Evolutionary conservation across 2,113 vertebrate genomes (phyloP).

Genomic region (Apistogramma diplotaenia): DNA sequence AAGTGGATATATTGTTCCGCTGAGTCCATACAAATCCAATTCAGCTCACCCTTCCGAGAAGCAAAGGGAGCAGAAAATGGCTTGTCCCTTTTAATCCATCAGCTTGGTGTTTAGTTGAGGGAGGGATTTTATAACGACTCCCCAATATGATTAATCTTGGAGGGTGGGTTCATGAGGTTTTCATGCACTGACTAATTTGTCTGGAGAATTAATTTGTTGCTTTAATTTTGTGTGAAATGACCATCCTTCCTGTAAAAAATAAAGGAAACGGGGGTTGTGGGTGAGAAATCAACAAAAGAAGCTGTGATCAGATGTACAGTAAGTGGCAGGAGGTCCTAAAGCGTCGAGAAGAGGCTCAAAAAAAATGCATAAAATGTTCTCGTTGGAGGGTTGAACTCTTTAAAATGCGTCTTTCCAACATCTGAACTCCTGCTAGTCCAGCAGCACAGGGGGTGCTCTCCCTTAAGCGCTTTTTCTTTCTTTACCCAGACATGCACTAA

Average conservation of each 20-base stretch:
- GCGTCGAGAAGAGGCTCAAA: neutral
- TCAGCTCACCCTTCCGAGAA: constrained; percentile 48
- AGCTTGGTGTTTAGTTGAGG: constrained; percentile 30
- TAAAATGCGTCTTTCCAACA: neutral
- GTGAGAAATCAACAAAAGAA: neutral
- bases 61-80: constrained; percentile 64
- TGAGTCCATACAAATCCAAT: constrained; percentile 68
- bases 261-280: neutral
- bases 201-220: constrained; percentile 1
- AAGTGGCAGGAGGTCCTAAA: neutral
- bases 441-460: neutral
- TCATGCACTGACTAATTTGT: neutral
- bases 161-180: neutral
- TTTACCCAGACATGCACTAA: neutral
- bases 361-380: neutral
- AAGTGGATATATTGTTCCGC: constrained; percentile 61
- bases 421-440: neutral
- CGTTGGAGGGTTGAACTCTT: neutral
- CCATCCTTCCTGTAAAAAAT: neutral
- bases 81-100: constrained; percentile 68
- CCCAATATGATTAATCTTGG: constrained; percentile 22
- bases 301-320: neutral
- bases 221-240: neutral
- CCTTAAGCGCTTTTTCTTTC: too few species aligned
- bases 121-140: constrained; percentile 28